Conservation (phyloP, 2,888 invertebrate genomes). For the Aethes cnicana region DNA sequence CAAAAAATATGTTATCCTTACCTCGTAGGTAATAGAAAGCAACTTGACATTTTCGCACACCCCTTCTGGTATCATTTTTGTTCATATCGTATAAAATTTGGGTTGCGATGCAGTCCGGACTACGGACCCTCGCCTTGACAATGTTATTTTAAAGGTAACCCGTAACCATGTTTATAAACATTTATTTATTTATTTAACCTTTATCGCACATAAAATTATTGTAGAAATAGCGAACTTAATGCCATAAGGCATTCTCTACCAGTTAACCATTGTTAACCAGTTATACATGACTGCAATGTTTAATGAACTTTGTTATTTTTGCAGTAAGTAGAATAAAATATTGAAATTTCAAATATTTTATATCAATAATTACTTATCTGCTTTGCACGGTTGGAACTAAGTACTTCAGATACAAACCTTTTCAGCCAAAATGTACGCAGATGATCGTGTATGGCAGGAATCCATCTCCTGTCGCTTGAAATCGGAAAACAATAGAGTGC, state of each 20-base stretch:
- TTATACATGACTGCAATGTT: too few relatives aligned
- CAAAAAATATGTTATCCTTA: constrained; percentile 41
- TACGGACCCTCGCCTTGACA: neutral
- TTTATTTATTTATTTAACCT: too few relatives aligned
- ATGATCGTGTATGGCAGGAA: constrained; percentile 39
- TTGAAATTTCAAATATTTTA: neutral
- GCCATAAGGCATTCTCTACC: too few relatives aligned
- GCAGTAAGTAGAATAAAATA: too few relatives aligned
- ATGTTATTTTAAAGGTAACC: neutral
- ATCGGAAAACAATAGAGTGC: constrained; percentile 70
- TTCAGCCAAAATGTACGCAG: constrained; percentile 1
- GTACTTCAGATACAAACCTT: too few relatives aligned
- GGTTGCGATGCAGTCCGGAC: neutral
- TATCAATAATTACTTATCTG: too few relatives aligned
- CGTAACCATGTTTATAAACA: neutral
- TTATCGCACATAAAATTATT: too few relatives aligned
- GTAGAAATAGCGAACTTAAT: too few relatives aligned
- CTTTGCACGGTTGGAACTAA: too few relatives aligned
- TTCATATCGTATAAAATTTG: constrained; percentile 15
- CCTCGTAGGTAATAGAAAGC: constrained; percentile 30
- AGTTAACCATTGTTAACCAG: too few relatives aligned
- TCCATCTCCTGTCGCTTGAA: constrained; percentile 57
- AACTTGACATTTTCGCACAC: constrained; percentile 27
- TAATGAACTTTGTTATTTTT: too few relatives aligned
- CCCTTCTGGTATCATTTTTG: constrained; percentile 26